These are phyloP conservation scores for Colaptes auratus DNA, from an alignment of 2,113 vertebrate species.

Conservation along the genomic window DNA sequence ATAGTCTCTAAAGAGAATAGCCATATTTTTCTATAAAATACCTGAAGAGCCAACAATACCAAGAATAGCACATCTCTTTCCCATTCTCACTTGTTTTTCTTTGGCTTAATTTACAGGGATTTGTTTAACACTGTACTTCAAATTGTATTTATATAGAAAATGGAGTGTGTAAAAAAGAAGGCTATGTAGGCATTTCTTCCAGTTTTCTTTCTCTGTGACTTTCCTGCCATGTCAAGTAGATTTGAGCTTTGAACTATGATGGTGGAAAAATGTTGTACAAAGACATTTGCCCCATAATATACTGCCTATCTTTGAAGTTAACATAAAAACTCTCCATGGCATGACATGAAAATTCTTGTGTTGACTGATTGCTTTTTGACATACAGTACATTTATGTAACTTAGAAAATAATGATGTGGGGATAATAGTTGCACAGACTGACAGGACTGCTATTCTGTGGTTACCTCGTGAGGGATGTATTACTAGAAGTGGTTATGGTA, in stretches of 20 bases:
- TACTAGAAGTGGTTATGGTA: neutral
- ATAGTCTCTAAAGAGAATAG: neutral
- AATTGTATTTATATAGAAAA: neutral
- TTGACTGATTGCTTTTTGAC: constrained; percentile 31
- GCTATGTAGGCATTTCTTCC: neutral
- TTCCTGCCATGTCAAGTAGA: neutral
- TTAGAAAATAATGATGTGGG: neutral
- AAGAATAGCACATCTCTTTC: neutral
- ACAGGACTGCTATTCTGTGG: neutral
- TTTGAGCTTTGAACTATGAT: neutral
- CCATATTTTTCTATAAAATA: neutral
- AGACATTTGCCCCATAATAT: neutral
- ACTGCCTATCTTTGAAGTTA: neutral
- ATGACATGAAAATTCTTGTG: neutral
- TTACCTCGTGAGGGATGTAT: neutral
- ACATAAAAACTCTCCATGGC: neutral
- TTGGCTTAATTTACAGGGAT: neutral
- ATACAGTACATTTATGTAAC: neutral
- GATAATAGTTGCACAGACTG: neutral
- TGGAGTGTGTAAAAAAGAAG: neutral
- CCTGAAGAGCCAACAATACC: neutral
- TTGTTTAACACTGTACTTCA: neutral
- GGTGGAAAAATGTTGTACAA: neutral
- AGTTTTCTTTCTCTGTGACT: neutral
- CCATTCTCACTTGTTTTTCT: neutral